A percentile compares a stretch with the other conserved stretches of the same genome.
These are phyloP conservation scores for Cyphomyrmex costatus DNA, from an alignment of 1,140 invertebrate genomes.

Conservation along the genomic window DNA sequence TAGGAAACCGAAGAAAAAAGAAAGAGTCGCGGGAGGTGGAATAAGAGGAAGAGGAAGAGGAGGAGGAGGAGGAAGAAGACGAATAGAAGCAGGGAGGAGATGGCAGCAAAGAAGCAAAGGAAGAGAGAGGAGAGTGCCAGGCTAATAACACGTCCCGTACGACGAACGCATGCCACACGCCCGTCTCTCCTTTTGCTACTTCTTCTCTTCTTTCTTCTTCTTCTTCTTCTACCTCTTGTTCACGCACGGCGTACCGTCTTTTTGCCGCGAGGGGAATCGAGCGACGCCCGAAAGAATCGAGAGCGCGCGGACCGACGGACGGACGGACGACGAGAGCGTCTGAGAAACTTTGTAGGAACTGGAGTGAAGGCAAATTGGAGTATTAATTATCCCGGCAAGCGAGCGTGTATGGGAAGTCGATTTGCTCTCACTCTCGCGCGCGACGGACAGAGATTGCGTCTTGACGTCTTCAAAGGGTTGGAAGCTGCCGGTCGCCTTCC, in stretches of 20 bases:
- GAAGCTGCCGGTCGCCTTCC: constrained; percentile 22
- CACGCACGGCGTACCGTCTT: constrained; percentile 22
- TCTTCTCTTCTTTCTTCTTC: constrained; percentile 48
- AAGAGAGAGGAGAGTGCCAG: constrained; percentile 71
- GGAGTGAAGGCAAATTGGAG: constrained; percentile 64
- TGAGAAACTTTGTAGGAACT: constrained; percentile 60
- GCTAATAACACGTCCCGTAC: constrained; percentile 80
- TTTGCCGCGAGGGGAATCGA: constrained; percentile 51
- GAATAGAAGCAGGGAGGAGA: constrained; percentile 59
- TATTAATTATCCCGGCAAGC: constrained; percentile 59
- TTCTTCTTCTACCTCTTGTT: constrained; percentile 55
- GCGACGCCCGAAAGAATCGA: constrained; percentile 52
- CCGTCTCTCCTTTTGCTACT: constrained; percentile 68
- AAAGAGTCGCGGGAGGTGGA: constrained; percentile 47
- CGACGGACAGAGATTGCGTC: constrained; percentile 56
- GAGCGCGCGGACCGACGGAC: constrained; percentile 12
- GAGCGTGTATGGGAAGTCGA: constrained; percentile 48
- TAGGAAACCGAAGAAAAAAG: constrained; percentile 77
- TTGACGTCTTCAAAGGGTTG: constrained; percentile 60
- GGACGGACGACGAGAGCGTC: constrained; percentile 45
- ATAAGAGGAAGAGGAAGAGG: constrained; percentile 31
- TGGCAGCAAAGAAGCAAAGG: constrained; percentile 70
- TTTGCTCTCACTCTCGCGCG: constrained; percentile 54
- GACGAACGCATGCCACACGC: constrained; percentile 78
- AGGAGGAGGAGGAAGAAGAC: constrained; percentile 2